Percentiles rank a stretch among this genome's conserved stretches.
Evolutionary conservation across 2,113 vertebrate genomes (phyloP).

Genomic region (Phoenicopterus ruber): DNA sequence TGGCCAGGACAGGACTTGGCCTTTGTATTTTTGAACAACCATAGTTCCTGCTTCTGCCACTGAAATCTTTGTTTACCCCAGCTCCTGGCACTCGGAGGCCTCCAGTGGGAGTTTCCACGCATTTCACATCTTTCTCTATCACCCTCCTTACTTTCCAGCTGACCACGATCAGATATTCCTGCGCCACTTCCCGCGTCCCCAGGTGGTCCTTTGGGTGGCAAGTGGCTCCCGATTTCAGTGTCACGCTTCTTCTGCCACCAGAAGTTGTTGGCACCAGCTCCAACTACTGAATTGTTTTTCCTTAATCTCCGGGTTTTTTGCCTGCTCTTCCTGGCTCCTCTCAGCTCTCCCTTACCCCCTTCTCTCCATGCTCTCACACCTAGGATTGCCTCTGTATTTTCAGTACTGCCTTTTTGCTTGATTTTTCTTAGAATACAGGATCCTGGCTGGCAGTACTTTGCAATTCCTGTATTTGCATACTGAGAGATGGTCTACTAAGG

Average conservation of each 20-base stretch:
- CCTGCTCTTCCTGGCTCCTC: not conserved
- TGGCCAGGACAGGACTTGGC: not conserved
- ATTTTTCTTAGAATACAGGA: not conserved
- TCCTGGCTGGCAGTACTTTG: not conserved
- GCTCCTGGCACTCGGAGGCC: fast-evolving
- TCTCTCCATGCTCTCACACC: not conserved
- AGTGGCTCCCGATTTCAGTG: not conserved
- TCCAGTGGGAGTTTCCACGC: not conserved
- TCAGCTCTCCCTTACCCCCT: not conserved
- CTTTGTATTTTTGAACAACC: not conserved
- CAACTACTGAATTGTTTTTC: not conserved
- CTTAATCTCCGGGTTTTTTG: not conserved
- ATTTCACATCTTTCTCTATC: not conserved
- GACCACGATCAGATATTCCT: not conserved
- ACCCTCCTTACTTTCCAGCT: not conserved
- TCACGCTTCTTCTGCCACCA: not conserved
- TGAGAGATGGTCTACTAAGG: not conserved
- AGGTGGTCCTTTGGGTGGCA: not conserved
- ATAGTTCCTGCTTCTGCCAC: not conserved
- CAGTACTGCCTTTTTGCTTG: not conserved
- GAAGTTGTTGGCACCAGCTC: not conserved
- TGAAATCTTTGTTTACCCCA: not conserved
- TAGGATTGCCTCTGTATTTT: not conserved
- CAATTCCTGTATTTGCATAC: not conserved
- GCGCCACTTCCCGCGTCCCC: fast-evolving